Evolutionary conservation across 64 coral and sea anemone species (phyloP).

Genomic region (Cladopsammia gracilis): DNA sequence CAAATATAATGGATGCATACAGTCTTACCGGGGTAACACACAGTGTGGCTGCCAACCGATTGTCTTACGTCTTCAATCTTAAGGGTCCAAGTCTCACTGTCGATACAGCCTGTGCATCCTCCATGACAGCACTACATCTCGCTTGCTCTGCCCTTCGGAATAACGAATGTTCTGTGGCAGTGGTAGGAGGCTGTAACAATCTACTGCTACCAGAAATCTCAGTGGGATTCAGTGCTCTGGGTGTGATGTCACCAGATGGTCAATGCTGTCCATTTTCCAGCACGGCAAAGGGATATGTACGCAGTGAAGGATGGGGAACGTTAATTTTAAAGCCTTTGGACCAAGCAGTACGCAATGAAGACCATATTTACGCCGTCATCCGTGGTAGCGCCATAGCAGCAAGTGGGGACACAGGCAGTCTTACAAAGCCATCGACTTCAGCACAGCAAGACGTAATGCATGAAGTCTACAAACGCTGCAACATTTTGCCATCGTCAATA

Average conservation of each 20-base stretch:
- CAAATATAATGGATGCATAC: not conserved
- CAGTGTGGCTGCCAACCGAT: conserved; percentile 19
- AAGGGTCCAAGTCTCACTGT: conserved; percentile 29
- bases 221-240: not conserved
- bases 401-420: not conserved
- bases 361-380: conserved; percentile 24
- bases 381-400: not conserved
- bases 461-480: not conserved
- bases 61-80: not conserved
- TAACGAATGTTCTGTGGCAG: conserved; percentile 1
- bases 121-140: conserved; percentile 10
- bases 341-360: conserved; percentile 5
- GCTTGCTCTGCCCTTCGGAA: conserved; percentile 14
- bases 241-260: conserved; percentile 26
- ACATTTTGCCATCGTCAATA: not conserved
- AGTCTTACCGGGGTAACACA: not conserved
- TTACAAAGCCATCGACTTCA: conserved; percentile 9
- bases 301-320: conserved; percentile 15
- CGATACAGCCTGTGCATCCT: conserved; percentile 34
- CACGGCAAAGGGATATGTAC: conserved; percentile 29
- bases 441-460: conserved; percentile 21
- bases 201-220: not conserved
- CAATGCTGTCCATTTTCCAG: conserved; percentile 8
- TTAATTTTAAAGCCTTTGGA: conserved; percentile 25
- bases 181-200: conserved; percentile 37